These are phyloP conservation scores for Harpagoxenus sublaevis DNA, from an alignment of 2,888 invertebrate species.

Conservation along the genomic window DNA sequence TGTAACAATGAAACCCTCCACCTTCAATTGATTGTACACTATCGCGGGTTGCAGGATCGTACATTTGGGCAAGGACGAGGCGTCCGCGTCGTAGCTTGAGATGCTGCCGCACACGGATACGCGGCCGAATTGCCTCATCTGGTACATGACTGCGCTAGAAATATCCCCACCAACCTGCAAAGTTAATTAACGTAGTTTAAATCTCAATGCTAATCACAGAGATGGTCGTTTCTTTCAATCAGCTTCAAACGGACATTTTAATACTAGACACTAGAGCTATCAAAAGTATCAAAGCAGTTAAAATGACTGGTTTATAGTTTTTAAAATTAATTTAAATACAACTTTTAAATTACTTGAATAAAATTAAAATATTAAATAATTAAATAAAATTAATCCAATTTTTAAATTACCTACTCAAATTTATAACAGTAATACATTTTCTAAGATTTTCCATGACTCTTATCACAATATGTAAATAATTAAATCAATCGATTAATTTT, in stretches of 20 bases:
- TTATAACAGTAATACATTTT: background rate
- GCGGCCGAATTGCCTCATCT: conserved; percentile 89
- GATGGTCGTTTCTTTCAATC: background rate
- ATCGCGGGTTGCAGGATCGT: conserved; percentile 88
- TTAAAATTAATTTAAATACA: too few species aligned
- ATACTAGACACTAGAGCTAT: background rate
- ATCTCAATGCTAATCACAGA: background rate
- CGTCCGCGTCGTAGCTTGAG: conserved; percentile 88
- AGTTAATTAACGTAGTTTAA: conserved; percentile 14
- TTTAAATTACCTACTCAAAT: background rate
- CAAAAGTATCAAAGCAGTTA: background rate
- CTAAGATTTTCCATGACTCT: background rate
- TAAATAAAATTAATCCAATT: background rate
- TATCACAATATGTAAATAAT: background rate
- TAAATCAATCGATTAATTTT: background rate
- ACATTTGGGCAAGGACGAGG: conserved; percentile 86
- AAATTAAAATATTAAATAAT: too few species aligned
- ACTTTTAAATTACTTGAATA: too few species aligned
- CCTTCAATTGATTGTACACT: conserved; percentile 88
- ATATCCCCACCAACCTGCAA: conserved; percentile 90
- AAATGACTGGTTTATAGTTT: background rate
- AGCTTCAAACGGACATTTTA: background rate
- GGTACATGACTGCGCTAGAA: conserved; percentile 88
- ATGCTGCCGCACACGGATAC: conserved; percentile 90
- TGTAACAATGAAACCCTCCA: conserved; percentile 89